Evolutionary conservation across 2,888 invertebrate genomes (phyloP), one percentile per base, ranked within the genome.

Genomic region (Hipparchia semele): DNA sequence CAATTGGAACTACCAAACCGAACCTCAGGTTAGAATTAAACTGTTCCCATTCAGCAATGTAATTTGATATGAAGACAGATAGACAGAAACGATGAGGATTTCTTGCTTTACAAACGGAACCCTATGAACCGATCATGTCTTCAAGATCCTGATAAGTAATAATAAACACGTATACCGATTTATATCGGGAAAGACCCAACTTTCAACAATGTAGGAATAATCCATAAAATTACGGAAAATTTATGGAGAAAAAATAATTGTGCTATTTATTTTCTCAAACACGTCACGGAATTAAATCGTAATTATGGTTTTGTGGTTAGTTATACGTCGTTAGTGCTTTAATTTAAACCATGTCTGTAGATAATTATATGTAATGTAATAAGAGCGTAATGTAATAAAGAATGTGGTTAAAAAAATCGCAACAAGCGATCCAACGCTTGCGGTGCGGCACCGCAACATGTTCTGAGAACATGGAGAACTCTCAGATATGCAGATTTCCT

Each of bases 1-100:
- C 61, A 94, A 95, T 79, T 94, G 94, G 94, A 86, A 91, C 76
- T 94, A 93, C 81, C 84, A 83, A 64, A 92, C 93, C 0, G 90
- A 93, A 77, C 91, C 88, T 9, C 84, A 85, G 78, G 83, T 83
- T 75, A 78, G 76, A 56, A 13, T 13, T 56, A 13, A 13, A 7
- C 56, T 2, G 6, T 7, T 56, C n/a, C 56, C n/a, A 56, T 56
- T 1, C 56, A 56, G 56, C n/a, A 6, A 56, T 56, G 5, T 39
- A 5, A 39, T 39, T 39, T 39, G 3, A 39, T 39, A 39, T 39
- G 39, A 39, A 5, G 39, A 39, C 39, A 39, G 39, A 39, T 5
- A 5, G 39, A 39, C 39, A 5, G 5, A 39, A 39, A 39, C 39
- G 2, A 5, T 39, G 5, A 39, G 39, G 39, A 39, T 39, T 39